Conservation (phyloP, 2,113 vertebrate species). For the Amphilophus citrinellus region DNA sequence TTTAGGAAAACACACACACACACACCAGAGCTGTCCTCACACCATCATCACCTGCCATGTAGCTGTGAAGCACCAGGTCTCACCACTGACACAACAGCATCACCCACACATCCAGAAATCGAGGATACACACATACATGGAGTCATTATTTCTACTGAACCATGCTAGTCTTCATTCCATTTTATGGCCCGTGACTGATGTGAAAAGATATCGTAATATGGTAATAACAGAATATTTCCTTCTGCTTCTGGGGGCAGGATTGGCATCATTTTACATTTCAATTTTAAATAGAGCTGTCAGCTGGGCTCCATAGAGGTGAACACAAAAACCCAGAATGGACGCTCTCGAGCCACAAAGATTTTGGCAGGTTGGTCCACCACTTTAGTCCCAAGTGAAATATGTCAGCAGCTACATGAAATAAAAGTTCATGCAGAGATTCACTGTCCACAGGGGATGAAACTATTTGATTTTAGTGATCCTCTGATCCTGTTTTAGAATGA, state of each 20-base stretch:
- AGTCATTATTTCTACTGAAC: background rate
- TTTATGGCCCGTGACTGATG: slow-evolving; percentile 13
- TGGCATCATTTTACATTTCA: background rate
- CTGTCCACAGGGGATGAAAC: background rate
- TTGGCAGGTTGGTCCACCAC: background rate
- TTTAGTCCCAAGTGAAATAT: background rate
- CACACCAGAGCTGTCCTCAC: background rate
- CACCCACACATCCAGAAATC: background rate
- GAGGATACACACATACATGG: background rate
- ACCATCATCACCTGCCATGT: slow-evolving; percentile 27
- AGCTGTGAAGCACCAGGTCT: slow-evolving; percentile 12
- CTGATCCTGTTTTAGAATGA: background rate
- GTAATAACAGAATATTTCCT: background rate
- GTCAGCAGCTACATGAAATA: background rate
- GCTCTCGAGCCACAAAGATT: background rate
- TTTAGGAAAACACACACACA: background rate
- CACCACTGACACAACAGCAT: background rate
- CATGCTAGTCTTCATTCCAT: slow-evolving; percentile 10
- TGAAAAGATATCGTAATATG: background rate
- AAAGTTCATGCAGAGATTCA: background rate
- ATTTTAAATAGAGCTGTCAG: background rate
- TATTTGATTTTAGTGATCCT: background rate
- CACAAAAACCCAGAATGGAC: background rate
- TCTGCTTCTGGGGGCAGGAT: background rate
- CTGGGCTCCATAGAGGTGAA: background rate